Percentiles rank a stretch among this genome's conserved stretches.
phyloP scores from a whole-genome alignment of 2,888 invertebrate species.

The Pogonocherus hispidulus region DNA sequence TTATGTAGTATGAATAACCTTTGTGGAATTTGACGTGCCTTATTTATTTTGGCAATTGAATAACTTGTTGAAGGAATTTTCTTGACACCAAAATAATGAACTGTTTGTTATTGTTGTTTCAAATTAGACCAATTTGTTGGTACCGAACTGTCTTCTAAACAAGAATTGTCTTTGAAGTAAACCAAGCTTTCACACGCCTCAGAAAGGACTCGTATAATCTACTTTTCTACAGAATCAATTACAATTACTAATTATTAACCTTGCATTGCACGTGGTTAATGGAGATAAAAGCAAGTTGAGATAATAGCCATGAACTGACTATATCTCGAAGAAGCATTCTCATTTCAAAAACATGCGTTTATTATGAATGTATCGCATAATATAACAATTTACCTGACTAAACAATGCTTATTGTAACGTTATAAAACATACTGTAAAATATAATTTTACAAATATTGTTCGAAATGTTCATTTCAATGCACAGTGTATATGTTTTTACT shows the following conservation, averaged over 20 bases:
- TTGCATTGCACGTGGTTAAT: slow-evolving; percentile 2
- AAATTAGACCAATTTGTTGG: not conserved
- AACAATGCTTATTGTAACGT: too few species aligned
- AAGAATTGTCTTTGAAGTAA: not conserved
- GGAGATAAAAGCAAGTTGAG: not conserved
- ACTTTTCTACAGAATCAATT: not conserved
- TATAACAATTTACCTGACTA: too few species aligned
- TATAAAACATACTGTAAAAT: too few species aligned
- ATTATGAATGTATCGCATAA: too few species aligned
- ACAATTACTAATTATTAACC: not conserved
- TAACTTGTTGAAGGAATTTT: not conserved
- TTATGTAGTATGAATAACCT: not conserved
- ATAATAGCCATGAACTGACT: slow-evolving; percentile 1
- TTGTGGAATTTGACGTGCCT: not conserved
- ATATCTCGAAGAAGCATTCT: not conserved
- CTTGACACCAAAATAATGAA: not conserved
- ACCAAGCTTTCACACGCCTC: not conserved
- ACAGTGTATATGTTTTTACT: too few species aligned
- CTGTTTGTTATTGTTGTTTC: not conserved
- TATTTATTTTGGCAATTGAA: not conserved
- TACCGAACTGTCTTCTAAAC: not conserved
- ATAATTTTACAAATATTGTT: too few species aligned
- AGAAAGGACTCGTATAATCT: not conserved
- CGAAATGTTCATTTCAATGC: too few species aligned
- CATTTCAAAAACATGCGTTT: too few species aligned